phyloP scores from a whole-genome alignment of 2,113 vertebrate species.

The Eurypyga helias region DNA sequence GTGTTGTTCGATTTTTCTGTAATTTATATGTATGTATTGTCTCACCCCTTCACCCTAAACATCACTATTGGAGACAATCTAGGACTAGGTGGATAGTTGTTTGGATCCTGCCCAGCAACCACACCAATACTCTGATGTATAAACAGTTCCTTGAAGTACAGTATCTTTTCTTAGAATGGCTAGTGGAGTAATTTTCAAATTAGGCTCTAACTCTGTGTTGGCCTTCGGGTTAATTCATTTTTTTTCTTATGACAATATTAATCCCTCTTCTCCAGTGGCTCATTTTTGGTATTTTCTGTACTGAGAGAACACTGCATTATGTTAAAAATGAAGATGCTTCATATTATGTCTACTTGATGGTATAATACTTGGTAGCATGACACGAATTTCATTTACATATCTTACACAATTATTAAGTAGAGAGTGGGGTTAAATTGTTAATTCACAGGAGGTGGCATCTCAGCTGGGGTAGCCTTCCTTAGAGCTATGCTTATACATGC shows the following conservation, averaged over 20 bases:
- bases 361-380: background rate
- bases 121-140: background rate
- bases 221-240: slow-evolving; percentile 9
- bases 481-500: background rate
- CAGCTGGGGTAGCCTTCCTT: background rate
- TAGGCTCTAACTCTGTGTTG: background rate
- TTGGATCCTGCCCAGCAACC: background rate
- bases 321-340: slow-evolving; percentile 14
- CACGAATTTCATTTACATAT: background rate
- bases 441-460: background rate
- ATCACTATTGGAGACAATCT: background rate
- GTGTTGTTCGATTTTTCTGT: background rate
- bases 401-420: background rate
- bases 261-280: background rate
- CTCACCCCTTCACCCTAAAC: background rate
- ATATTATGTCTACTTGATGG: background rate
- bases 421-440: background rate
- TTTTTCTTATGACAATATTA: background rate
- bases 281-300: slow-evolving; percentile 4
- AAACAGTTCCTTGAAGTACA: background rate
- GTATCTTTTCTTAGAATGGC: background rate
- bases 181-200: background rate
- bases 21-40: background rate
- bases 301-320: background rate
- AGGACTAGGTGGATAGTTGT: background rate